A percentile compares a stretch with the other conserved stretches of the same genome.
Evolutionary conservation across 2,888 invertebrate genomes (phyloP).

Genomic region (Cerceris ruficornis): DNA sequence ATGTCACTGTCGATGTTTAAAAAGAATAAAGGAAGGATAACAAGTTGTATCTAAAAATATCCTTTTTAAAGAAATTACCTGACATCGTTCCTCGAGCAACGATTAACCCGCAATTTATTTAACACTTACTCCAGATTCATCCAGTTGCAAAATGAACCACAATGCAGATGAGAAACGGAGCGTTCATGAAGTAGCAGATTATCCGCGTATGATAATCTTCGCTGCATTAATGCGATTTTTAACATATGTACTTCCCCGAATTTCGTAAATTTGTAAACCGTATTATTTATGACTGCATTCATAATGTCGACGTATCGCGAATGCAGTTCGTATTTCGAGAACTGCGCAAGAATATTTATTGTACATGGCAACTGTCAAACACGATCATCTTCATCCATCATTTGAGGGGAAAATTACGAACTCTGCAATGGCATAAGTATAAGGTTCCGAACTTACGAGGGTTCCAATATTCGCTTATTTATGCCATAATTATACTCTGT

Average conservation of each 20-base stretch:
- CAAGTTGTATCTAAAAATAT: too few relatives aligned
- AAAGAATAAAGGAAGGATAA: too few relatives aligned
- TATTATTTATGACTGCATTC: background rate
- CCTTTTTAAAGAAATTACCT: too few relatives aligned
- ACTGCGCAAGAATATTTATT: background rate
- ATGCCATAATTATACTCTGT: too few relatives aligned
- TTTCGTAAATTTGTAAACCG: background rate
- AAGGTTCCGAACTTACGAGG: background rate
- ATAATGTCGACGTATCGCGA: background rate
- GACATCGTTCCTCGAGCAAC: too few relatives aligned
- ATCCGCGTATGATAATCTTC: background rate
- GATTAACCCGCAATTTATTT: too few relatives aligned
- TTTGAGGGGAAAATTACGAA: constrained; percentile 1
- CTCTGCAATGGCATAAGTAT: constrained; percentile 5
- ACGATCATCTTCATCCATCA: constrained; percentile 2
- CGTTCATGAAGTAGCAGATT: background rate
- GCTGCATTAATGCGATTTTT: background rate
- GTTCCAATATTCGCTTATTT: background rate
- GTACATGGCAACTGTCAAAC: too few relatives aligned
- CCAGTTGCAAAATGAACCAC: too few relatives aligned
- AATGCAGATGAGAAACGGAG: too few relatives aligned
- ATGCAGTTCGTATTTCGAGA: background rate
- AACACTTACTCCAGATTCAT: too few relatives aligned
- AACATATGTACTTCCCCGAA: background rate
- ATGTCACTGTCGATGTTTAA: too few relatives aligned